A percentile compares a stretch with the other conserved stretches of the same genome.
Conservation (phyloP, 2,113 vertebrate genomes). For the Cyprinodon variegatus region DNA sequence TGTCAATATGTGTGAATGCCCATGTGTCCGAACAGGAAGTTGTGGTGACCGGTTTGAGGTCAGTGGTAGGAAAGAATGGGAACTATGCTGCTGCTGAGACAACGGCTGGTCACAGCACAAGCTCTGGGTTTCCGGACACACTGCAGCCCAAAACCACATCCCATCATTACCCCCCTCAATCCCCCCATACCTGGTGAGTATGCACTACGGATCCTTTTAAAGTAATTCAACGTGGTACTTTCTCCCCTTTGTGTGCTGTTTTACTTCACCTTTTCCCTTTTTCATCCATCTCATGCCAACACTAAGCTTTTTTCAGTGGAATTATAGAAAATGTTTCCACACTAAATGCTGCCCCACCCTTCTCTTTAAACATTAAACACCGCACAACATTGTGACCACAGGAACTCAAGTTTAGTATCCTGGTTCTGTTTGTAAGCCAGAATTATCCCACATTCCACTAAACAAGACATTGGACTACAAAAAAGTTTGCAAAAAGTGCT, state of each 20-base stretch:
- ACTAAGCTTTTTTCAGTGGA: slow-evolving; percentile 67
- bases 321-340: slow-evolving; percentile 80
- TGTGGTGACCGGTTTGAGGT: slow-evolving; percentile 78
- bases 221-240: slow-evolving; percentile 11
- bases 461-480: slow-evolving; percentile 53
- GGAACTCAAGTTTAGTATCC: slow-evolving; percentile 72
- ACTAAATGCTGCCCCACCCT: slow-evolving; percentile 80
- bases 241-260: not conserved
- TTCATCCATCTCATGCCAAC: slow-evolving; percentile 46
- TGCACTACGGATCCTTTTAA: slow-evolving; percentile 13
- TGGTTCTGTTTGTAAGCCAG: slow-evolving; percentile 69
- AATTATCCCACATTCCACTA: slow-evolving; percentile 64
- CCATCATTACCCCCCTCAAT: slow-evolving; percentile 43
- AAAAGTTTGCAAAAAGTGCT: not conserved
- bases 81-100: slow-evolving; percentile 80
- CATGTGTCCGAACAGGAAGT: slow-evolving; percentile 75
- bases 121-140: slow-evolving; percentile 74
- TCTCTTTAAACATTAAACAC: slow-evolving; percentile 81
- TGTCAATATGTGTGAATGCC: slow-evolving; percentile 44
- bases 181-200: slow-evolving; percentile 18
- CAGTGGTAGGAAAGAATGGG: slow-evolving; percentile 80
- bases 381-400: slow-evolving; percentile 67
- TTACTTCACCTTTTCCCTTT: slow-evolving; percentile 40
- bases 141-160: slow-evolving; percentile 72
- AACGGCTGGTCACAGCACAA: slow-evolving; percentile 70